Evolutionary conservation across 2,797 vertebrate genomes (phyloP), one percentile per base, ranked within the genome.

Genomic region (Ambastaia sidthimunki): DNA sequence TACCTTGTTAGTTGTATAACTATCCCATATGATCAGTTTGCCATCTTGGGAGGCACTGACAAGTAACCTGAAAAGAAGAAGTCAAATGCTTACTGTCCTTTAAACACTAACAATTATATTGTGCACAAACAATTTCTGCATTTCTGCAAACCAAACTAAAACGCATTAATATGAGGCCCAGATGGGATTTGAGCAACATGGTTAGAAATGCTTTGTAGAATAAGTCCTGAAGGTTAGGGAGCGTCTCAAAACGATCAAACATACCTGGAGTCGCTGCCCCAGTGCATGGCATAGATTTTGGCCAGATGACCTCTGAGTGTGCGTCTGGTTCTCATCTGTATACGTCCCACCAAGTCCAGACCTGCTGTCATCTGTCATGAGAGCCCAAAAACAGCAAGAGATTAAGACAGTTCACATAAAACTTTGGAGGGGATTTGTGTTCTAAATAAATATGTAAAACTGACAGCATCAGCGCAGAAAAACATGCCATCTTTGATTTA

Each of bases 251-350:
- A 10, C 41, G 1, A 44, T 44, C 41, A 44, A 10, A 81, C 21
- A 71, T 88, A 99, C 98, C 98, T 98, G 71, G 98, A 99, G 90
- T 99, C 96, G 0, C 94, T 96, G 66, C 96, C 97, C 98, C 98
- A 99, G 85, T 99, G 97, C 98, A 99, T 99, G 91, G 98, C 98
- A 82, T 99, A 99, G 92, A 99, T 99, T 92, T 99, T 99, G 87
- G 98, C 98, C 78, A 99, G 93, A 90, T 99, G 98, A 84, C 98
- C 98, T 85, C 98, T 89, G 88, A 99, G 93, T 0, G 98, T 99
- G 75, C 98, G 97, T 65, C 98, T 92, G 0, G 98, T 99, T 85
- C 98, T 95, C 97, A 99, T 98, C 84, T 99, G 98, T 91, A 99
- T 98, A 82, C 97, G 95, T 62, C 98, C 97, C 92, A 98, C 96